Percentiles rank a stretch among this genome's conserved stretches.
phyloP scores from a whole-genome alignment of 1,140 invertebrate species.

The Piezodorus guildinii region DNA sequence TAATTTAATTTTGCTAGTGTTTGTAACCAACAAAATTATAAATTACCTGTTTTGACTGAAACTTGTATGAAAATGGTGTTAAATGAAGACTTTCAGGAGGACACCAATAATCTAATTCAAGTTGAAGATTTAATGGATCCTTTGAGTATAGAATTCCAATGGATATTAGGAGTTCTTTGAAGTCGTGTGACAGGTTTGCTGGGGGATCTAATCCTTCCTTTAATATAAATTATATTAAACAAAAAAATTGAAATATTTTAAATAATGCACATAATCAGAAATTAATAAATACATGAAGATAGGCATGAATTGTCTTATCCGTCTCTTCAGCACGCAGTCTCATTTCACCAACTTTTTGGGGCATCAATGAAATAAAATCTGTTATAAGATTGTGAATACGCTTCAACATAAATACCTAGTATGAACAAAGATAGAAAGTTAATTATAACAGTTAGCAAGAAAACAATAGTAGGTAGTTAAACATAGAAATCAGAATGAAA shows the following conservation, averaged over 20 bases:
- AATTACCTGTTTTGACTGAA: slow-evolving; percentile 27
- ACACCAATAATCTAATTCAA: slow-evolving; percentile 75
- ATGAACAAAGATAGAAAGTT: slow-evolving; percentile 7
- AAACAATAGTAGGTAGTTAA: no score
- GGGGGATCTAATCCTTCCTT: slow-evolving; percentile 70
- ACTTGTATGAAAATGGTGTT: slow-evolving; percentile 31
- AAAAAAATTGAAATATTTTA: background rate
- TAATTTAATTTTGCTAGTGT: no score
- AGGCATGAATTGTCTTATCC: slow-evolving; percentile 67
- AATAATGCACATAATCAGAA: background rate
- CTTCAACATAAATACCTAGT: slow-evolving; percentile 61
- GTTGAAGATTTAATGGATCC: slow-evolving; percentile 57
- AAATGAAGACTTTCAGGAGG: slow-evolving; percentile 39
- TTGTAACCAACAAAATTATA: no score
- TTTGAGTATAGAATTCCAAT: slow-evolving; percentile 65
- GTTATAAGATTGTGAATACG: slow-evolving; percentile 76
- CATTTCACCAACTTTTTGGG: slow-evolving; percentile 76
- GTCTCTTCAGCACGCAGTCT: slow-evolving; percentile 77
- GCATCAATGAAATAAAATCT: slow-evolving; percentile 88
- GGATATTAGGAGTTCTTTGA: slow-evolving; percentile 68
- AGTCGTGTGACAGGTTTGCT: slow-evolving; percentile 58
- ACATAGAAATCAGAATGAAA: no score
- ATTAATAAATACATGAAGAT: slow-evolving; percentile 41
- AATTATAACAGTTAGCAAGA: no score
- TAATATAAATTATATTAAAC: background rate